A percentile compares a stretch with the other conserved stretches of the same genome.
Conservation (phyloP, 2,113 vertebrate species). For the Myotis lucifugus region DNA sequence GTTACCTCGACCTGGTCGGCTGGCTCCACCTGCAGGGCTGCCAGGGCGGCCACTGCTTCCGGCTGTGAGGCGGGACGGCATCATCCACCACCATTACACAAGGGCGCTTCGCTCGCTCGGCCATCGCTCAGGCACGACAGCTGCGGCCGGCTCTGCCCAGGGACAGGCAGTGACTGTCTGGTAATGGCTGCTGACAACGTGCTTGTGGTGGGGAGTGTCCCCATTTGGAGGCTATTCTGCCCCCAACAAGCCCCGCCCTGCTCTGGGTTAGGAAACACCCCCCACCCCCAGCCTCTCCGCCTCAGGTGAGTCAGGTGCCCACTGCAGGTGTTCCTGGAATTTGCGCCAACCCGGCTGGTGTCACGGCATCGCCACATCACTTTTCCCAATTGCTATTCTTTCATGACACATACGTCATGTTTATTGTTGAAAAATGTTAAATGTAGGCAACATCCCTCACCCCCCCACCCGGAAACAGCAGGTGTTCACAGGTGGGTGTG, state of each 20-base stretch:
- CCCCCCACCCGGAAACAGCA: not conserved
- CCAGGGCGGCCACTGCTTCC: not conserved
- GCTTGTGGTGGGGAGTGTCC: not conserved
- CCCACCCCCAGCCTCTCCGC: not conserved
- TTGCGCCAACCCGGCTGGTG: not conserved
- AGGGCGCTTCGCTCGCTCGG: not conserved
- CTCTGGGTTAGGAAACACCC: not conserved
- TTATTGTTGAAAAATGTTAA: not conserved
- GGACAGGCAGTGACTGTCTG: not conserved
- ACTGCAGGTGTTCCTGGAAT: not conserved
- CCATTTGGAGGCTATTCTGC: not conserved
- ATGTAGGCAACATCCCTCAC: not conserved
- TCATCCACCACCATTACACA: fast-evolving
- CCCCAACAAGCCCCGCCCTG: not conserved
- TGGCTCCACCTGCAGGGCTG: not conserved
- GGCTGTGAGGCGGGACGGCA: fast-evolving
- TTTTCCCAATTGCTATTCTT: not conserved
- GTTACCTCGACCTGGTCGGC: not conserved
- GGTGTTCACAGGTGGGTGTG: not conserved
- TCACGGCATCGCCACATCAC: no score
- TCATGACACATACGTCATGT: not conserved
- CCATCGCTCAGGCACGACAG: not conserved
- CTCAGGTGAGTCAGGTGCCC: fast-evolving
- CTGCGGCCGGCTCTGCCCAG: not conserved
- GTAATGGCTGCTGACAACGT: not conserved